Base-by-base conservation (phyloP, 2,797 vertebrate species). In the Oceanodroma leucorhoa region DNA sequence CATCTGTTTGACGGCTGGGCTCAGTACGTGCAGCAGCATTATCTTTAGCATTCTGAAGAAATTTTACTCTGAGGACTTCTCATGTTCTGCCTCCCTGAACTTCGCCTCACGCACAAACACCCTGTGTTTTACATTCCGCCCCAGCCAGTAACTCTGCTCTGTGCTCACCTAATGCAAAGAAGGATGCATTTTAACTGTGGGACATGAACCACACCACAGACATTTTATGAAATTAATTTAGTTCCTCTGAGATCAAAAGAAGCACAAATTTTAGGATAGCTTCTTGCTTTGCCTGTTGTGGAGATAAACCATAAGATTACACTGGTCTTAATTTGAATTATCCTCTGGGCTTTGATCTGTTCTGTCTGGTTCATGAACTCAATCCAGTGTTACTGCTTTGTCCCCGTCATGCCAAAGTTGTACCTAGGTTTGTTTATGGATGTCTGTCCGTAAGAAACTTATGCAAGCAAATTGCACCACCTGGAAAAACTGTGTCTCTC, bases 301-400 rank as follows among this genome's bases (percentile, higher is more conserved):
- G 80, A 97, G 86, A 93, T 95, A 94, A 94, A 88, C 58, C 41
- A 15, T 50, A 71, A 72, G 93, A 95, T 95, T 78, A 90, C 21
- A 14, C 40, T 61, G 65, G 72, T 88, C 51, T 83, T 57, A 83
- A 89, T 64, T 30, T 20, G 51, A 90, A 66, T 79, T 76, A 11
- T 51, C 58, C 50, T 55, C 87, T 54, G 40, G 43, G 43, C 85
- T 96, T 79, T 93, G 83, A 95, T 83, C 84, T 69, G 23, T 17
- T 80, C 45, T 87, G 76, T 55, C 89, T 95, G 73, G 77, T 84
- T 93, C 91, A 82, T 22, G 60, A 95, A 76, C 93, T 86, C 73
- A 58, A 36, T 22, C 32, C 58, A 79, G 54, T 1, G 23, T 51
- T 71, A 53, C 53, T 66, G 41, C 71, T 87, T 72, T 62, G 57